These are phyloP conservation scores for Paedocypris micromegethes DNA, from an alignment of 2,797 vertebrate species.

Conservation along the genomic window DNA sequence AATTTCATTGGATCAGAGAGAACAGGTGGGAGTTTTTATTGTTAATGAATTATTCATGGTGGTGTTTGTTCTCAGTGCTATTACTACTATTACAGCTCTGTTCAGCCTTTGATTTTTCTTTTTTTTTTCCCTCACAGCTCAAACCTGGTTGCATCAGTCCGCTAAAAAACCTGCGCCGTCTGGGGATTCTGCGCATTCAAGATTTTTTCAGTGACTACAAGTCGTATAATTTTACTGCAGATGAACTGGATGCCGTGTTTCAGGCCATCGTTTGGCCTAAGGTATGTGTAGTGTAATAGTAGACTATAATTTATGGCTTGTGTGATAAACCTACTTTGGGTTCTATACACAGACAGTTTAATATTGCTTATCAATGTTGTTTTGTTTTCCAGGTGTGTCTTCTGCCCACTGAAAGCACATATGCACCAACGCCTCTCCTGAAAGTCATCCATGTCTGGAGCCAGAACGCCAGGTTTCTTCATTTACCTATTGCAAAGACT, in stretches of 20 bases:
- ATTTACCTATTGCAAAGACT: background rate
- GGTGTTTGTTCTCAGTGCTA: too few relatives aligned
- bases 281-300: conserved; percentile 59
- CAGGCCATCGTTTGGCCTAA: conserved; percentile 87
- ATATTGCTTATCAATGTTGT: background rate
- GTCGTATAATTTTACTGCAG: conserved; percentile 75
- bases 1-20: conserved; percentile 74
- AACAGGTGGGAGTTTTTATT: conserved; percentile 69
- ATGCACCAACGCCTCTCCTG: conserved; percentile 86
- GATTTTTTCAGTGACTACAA: conserved; percentile 87
- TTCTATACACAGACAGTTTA: too few relatives aligned
- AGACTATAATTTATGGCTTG: too few relatives aligned
- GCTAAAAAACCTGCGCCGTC: conserved; percentile 87
- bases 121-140: conserved; percentile 61
- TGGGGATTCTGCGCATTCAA: conserved; percentile 81
- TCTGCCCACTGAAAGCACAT: conserved; percentile 83
- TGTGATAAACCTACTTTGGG: too few relatives aligned
- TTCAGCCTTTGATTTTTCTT: background rate
- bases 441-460: conserved; percentile 89
- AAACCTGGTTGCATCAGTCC: conserved; percentile 81
- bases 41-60: background rate
- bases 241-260: conserved; percentile 88
- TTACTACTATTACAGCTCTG: too few relatives aligned
- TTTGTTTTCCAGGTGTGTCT: conserved; percentile 74
- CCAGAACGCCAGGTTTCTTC: conserved; percentile 79